A percentile compares a stretch with the other conserved stretches of the same genome.
Conservation (phyloP, 1,140 invertebrate species). For the Tetraneura akinire region DNA sequence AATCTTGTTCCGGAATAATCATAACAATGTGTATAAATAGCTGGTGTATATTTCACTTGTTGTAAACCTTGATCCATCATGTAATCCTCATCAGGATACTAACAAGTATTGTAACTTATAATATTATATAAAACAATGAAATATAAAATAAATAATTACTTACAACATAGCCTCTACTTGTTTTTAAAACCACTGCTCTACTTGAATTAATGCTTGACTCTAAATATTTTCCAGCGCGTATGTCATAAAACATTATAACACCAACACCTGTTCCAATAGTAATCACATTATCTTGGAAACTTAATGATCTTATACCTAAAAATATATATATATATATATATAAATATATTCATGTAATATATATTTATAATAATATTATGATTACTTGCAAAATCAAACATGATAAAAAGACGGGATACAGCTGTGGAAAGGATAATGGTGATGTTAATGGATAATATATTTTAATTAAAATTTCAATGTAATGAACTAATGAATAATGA, state of each 20-base stretch:
- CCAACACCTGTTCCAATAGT: conserved; percentile 92
- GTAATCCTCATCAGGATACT: conserved; percentile 82
- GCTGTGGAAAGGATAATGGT: no score
- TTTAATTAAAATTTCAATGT: no score
- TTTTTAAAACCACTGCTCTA: conserved; percentile 83
- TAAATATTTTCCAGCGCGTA: conserved; percentile 86
- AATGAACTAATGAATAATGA: no score
- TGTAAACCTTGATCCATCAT: conserved; percentile 71
- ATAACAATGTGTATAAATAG: conserved; percentile 95
- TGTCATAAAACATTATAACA: conserved; percentile 90
- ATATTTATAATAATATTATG: no score
- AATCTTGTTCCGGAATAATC: conserved; percentile 86
- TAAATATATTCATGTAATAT: no score
- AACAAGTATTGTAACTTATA: conserved; percentile 54
- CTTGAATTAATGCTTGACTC: conserved; percentile 87
- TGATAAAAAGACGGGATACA: no score
- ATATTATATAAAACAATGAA: background rate
- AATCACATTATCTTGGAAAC: conserved; percentile 84
- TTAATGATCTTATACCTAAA: conserved; percentile 79
- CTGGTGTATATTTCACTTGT: conserved; percentile 84
- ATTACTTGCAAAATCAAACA: no score
- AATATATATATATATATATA: background rate
- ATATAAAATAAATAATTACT: conserved; percentile 56
- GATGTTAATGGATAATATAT: no score
- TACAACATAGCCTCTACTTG: conserved; percentile 88